A percentile compares a stretch with the other conserved stretches of the same genome.
These are phyloP conservation scores for Trichomalopsis sarcophagae DNA, from an alignment of 1,140 invertebrate genomes.

Conservation along the genomic window DNA sequence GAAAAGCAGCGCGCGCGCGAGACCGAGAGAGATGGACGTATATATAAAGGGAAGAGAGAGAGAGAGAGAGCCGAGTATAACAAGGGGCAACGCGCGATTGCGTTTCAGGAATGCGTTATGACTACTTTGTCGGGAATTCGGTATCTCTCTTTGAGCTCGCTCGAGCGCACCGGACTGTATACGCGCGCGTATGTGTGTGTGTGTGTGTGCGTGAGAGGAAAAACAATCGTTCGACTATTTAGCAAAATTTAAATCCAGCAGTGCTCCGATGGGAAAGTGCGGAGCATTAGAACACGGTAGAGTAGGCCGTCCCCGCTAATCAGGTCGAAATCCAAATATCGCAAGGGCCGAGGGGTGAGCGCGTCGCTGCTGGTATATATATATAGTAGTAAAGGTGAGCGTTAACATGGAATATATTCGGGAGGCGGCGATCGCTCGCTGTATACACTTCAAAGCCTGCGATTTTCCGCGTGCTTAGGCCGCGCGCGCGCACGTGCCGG, in stretches of 20 bases:
- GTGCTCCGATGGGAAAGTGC: too few species aligned
- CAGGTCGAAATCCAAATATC: not conserved
- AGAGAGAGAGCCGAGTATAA: slow-evolving; percentile 60
- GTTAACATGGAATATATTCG: slow-evolving; percentile 53
- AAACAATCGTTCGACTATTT: too few species aligned
- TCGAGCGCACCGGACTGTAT: slow-evolving; percentile 24
- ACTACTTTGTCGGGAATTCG: slow-evolving; percentile 72
- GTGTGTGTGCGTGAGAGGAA: not conserved
- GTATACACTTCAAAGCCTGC: slow-evolving; percentile 60
- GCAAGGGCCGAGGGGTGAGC: not conserved
- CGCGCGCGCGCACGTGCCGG: slow-evolving; percentile 6
- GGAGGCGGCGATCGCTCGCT: not conserved
- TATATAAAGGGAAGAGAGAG: slow-evolving; percentile 4
- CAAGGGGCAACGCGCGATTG: slow-evolving; percentile 68
- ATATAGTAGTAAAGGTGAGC: slow-evolving; percentile 55
- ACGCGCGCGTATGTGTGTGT: not conserved
- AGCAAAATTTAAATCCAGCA: too few species aligned
- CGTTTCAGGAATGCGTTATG: slow-evolving; percentile 71
- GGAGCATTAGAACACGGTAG: too few species aligned
- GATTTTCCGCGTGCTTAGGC: slow-evolving; percentile 64
- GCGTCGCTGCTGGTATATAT: not conserved
- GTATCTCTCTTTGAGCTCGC: slow-evolving; percentile 54
- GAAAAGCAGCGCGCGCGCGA: too few species aligned
- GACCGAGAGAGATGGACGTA: not conserved
- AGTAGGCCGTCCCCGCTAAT: not conserved